Conservation (phyloP, 2,113 vertebrate genomes). For the Pseudonaja textilis region DNA sequence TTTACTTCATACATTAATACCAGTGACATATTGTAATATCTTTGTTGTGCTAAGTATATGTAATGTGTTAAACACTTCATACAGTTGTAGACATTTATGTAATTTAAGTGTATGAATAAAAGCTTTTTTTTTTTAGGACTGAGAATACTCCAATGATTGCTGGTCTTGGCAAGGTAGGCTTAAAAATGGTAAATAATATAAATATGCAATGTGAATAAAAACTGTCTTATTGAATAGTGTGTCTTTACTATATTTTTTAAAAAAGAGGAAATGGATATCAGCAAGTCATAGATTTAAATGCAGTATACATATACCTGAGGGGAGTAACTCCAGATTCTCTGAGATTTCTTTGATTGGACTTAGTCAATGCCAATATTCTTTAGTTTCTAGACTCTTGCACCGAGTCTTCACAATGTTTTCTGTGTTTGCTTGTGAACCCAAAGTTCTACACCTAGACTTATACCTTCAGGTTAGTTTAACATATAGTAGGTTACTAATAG, state of each 20-base stretch:
- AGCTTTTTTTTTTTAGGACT: conserved; percentile 74
- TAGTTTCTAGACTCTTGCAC: background rate
- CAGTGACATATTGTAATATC: background rate
- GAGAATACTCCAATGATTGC: conserved; percentile 98
- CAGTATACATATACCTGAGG: background rate
- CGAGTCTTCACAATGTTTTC: background rate
- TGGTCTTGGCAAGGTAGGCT: conserved; percentile 89
- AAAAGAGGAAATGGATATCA: background rate
- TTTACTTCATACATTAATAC: background rate
- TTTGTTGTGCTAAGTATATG: background rate
- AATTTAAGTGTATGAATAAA: background rate
- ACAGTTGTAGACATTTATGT: background rate
- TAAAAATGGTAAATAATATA: background rate
- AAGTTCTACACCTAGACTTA: background rate
- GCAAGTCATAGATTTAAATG: background rate
- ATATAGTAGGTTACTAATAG: background rate
- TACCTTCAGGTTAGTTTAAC: background rate
- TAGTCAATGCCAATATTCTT: background rate
- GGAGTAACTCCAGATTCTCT: background rate
- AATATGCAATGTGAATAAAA: background rate
- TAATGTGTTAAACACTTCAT: background rate
- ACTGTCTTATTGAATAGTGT: background rate
- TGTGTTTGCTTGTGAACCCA: background rate
- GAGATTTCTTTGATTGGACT: background rate
- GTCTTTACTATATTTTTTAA: background rate